Evolutionary conservation across 2,113 vertebrate species (phyloP).

Genomic region (Bolborhynchus lineola): DNA sequence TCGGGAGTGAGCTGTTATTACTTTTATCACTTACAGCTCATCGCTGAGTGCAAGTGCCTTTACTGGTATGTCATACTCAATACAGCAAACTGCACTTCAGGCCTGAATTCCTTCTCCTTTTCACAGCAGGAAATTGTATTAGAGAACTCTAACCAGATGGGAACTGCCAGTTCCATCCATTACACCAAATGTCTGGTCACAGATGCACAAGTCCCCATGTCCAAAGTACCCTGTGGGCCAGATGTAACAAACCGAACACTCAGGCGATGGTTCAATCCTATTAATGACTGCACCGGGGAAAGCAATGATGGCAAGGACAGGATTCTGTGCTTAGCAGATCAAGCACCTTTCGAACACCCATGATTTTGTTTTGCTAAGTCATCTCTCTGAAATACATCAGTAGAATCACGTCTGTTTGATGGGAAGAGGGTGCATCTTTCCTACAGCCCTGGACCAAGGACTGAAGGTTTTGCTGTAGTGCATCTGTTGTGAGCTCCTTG

Average conservation of each 20-base stretch:
- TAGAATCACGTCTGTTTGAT: background rate
- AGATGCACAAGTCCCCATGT: background rate
- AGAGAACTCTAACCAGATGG: background rate
- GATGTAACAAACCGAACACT: background rate
- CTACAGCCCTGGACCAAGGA: background rate
- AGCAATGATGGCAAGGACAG: background rate
- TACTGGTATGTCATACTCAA: background rate
- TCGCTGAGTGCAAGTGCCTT: rapidly evolving
- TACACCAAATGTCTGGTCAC: background rate
- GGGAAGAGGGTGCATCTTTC: background rate
- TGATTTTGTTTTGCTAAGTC: background rate
- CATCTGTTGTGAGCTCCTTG: background rate
- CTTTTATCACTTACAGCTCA: background rate
- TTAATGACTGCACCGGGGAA: background rate
- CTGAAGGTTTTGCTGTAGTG: background rate
- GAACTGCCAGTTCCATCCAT: background rate
- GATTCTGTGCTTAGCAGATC: background rate
- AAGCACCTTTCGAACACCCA: background rate
- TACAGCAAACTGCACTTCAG: rapidly evolving
- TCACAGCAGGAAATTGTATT: background rate
- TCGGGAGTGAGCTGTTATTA: rapidly evolving
- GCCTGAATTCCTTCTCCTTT: background rate
- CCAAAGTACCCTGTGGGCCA: background rate
- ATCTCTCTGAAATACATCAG: background rate
- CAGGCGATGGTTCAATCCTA: rapidly evolving